These are phyloP conservation scores for Patiria miniata DNA, from an alignment of 35 echinoderm and acorn worm species.

Conservation along the genomic window DNA sequence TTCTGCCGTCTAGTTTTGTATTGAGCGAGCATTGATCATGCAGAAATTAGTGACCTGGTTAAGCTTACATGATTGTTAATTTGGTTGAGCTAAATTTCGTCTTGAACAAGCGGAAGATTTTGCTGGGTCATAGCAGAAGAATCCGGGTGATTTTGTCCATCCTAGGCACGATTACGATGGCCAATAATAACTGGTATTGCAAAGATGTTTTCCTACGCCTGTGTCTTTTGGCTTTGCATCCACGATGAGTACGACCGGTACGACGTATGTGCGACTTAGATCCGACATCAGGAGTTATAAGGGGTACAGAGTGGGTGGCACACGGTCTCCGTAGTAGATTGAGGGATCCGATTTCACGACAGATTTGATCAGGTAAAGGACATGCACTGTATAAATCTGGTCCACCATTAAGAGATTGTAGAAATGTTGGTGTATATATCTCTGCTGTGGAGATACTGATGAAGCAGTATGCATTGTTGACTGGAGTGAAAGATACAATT, in stretches of 20 bases:
- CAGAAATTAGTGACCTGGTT: background rate
- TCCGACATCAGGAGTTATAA: background rate
- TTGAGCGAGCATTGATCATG: background rate
- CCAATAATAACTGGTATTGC: no score
- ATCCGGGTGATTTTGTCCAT: background rate
- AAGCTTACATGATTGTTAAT: background rate
- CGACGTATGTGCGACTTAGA: background rate
- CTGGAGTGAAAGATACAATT: background rate
- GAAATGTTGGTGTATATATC: background rate
- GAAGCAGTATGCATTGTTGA: conserved; percentile 1
- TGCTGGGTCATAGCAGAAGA: background rate
- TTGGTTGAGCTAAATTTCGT: background rate
- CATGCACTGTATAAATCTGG: background rate
- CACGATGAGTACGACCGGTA: background rate
- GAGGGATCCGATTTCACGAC: background rate
- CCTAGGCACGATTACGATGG: background rate
- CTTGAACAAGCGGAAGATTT: background rate
- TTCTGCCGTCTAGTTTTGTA: background rate
- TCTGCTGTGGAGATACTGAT: background rate
- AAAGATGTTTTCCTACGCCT: background rate
- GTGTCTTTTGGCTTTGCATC: background rate
- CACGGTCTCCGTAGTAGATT: background rate
- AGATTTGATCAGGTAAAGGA: background rate
- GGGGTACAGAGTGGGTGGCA: background rate
- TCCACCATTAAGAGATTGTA: background rate